phyloP scores from a whole-genome alignment of 92 coral and sea anemone genomes.

The Epizoanthus ramosus region DNA sequence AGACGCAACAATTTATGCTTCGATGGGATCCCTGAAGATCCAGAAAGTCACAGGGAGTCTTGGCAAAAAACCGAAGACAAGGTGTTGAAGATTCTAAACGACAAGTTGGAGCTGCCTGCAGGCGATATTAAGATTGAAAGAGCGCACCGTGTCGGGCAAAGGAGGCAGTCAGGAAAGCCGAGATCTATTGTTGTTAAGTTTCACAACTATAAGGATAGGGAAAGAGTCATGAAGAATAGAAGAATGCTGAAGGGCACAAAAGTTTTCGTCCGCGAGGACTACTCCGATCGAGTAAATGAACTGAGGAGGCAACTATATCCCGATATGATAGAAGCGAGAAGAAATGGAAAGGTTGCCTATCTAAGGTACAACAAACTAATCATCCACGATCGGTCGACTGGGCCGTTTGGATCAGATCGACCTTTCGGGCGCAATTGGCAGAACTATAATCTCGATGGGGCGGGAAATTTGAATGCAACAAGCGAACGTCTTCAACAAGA shows the following conservation, averaged over 20 bases:
- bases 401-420: slow-evolving; percentile 2
- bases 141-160: slow-evolving; percentile 27
- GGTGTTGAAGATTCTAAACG: background rate
- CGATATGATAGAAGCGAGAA: slow-evolving; percentile 13
- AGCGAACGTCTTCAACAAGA: slow-evolving; percentile 22
- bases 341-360: slow-evolving; percentile 15
- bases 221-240: slow-evolving; percentile 12
- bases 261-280: slow-evolving; percentile 23
- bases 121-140: slow-evolving; percentile 29
- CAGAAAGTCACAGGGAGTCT: slow-evolving; percentile 14
- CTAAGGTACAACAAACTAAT: slow-evolving; percentile 18
- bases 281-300: slow-evolving; percentile 7
- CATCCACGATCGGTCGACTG: slow-evolving; percentile 6
- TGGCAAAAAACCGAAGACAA: slow-evolving; percentile 22
- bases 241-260: slow-evolving; percentile 15
- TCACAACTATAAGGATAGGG: slow-evolving; percentile 23
- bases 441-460: slow-evolving; percentile 10
- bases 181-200: slow-evolving; percentile 28
- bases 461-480: slow-evolving; percentile 12
- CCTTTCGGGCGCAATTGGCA: slow-evolving; percentile 13
- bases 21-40: slow-evolving; percentile 34
- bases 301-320: slow-evolving; percentile 18
- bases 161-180: slow-evolving; percentile 22
- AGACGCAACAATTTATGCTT: slow-evolving; percentile 35
- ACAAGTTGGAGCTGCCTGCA: slow-evolving; percentile 26